A percentile compares a stretch with the other conserved stretches of the same genome.
phyloP scores from a whole-genome alignment of 2,888 invertebrate species.

The Choristoneura rosaceana region DNA sequence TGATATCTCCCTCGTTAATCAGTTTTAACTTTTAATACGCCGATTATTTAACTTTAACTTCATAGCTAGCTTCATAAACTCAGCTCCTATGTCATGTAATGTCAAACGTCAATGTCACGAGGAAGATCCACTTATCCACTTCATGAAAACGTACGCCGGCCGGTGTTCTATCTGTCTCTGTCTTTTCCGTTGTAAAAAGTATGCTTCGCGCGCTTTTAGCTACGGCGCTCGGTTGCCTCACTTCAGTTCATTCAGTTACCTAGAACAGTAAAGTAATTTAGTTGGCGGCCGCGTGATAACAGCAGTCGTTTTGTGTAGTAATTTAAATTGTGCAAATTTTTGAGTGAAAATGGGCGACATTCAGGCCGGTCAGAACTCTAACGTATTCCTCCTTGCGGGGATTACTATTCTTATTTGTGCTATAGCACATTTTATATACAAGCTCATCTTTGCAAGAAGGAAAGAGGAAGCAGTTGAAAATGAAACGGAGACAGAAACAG shows the following conservation, averaged over 20 bases:
- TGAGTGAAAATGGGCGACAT: conserved; percentile 80
- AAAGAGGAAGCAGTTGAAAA: conserved; percentile 68
- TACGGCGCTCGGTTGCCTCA: conserved; percentile 49
- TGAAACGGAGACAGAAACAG: conserved; percentile 72
- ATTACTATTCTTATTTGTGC: conserved; percentile 68
- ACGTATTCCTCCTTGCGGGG: conserved; percentile 63
- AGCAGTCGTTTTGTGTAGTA: conserved; percentile 53
- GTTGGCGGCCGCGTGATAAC: conserved; percentile 72
- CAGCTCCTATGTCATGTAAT: neutral
- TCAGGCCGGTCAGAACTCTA: conserved; percentile 68
- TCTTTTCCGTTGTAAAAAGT: conserved; percentile 32
- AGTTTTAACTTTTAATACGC: neutral
- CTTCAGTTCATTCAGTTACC: conserved; percentile 52
- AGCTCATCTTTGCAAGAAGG: conserved; percentile 68
- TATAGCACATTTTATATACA: conserved; percentile 72
- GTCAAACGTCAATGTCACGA: conserved; percentile 36
- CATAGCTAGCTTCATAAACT: conserved; percentile 19
- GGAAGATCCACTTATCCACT: neutral
- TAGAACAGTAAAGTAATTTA: conserved; percentile 43
- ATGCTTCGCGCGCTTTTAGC: conserved; percentile 43
- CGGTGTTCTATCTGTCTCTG: conserved; percentile 35
- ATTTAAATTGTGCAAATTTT: conserved; percentile 59
- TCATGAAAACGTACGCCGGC: conserved; percentile 9
- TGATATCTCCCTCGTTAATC: too few relatives aligned
- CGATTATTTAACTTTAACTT: neutral